Evolutionary conservation across 2,113 vertebrate genomes (phyloP).

Genomic region (Antechinus stuartii): DNA sequence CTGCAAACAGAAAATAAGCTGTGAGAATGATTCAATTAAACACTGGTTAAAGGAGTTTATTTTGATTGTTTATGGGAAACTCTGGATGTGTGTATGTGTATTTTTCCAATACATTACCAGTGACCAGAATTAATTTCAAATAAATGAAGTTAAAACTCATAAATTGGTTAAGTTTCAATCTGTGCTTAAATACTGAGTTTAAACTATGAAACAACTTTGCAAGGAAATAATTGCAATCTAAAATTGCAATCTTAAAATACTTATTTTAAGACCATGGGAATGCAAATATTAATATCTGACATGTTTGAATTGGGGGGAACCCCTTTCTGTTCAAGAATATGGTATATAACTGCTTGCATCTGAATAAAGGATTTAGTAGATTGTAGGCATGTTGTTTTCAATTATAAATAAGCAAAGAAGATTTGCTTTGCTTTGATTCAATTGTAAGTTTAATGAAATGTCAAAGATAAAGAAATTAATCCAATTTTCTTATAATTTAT

Average conservation of each 20-base stretch:
- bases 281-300: conserved; percentile 27
- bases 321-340: conserved; percentile 33
- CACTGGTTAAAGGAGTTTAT: conserved; percentile 66
- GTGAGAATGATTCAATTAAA: conserved; percentile 16
- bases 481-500: conserved; percentile 51
- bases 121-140: conserved; percentile 36
- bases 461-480: conserved; percentile 62
- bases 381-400: conserved; percentile 47
- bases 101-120: neutral
- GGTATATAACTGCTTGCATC: neutral
- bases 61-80: conserved; percentile 63
- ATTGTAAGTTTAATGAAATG: conserved; percentile 50
- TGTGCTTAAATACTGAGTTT: conserved; percentile 45
- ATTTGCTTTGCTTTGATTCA: conserved; percentile 38
- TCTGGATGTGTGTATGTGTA: conserved; percentile 58
- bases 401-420: conserved; percentile 55
- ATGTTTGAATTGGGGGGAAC: conserved; percentile 39
- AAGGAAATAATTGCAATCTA: conserved; percentile 59
- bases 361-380: conserved; percentile 33
- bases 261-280: neutral
- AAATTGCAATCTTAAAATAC: conserved; percentile 68
- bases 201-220: conserved; percentile 67
- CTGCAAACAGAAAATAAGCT: conserved; percentile 82
- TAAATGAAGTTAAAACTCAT: neutral
- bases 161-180: conserved; percentile 53